Evolutionary conservation across 2,113 vertebrate species (phyloP).

Genomic region (Alouatta palliata): DNA sequence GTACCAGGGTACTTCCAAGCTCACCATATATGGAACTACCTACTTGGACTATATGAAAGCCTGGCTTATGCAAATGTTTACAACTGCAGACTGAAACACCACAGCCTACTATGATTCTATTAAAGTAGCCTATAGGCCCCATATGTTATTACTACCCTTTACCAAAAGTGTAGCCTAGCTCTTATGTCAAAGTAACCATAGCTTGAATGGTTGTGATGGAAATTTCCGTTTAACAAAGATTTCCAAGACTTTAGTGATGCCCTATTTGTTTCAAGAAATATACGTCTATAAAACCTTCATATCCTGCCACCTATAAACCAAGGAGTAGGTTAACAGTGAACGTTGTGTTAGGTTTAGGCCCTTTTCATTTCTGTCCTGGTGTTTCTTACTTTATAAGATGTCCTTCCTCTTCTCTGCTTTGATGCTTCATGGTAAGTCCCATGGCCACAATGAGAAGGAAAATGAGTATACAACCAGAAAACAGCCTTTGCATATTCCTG

Average conservation of each 20-base stretch:
- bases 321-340: neutral
- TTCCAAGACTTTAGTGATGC: neutral
- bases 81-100: neutral
- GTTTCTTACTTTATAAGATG: neutral
- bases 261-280: neutral
- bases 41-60: neutral
- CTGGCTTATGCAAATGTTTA: neutral
- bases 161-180: neutral
- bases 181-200: neutral
- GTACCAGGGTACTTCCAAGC: neutral
- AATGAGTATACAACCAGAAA: neutral
- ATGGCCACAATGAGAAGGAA: neutral
- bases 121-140: neutral
- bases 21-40: neutral
- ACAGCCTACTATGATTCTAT: neutral
- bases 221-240: constrained; percentile 19
- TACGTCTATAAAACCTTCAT: neutral
- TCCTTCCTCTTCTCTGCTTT: neutral
- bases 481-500: neutral
- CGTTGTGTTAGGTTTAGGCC: neutral
- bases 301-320: neutral
- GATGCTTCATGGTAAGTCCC: neutral
- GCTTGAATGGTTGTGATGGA: neutral
- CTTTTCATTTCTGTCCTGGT: neutral
- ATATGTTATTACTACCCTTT: neutral